Conservation (phyloP, 2,797 vertebrate genomes). For the Pipistrellus kuhlii region DNA sequence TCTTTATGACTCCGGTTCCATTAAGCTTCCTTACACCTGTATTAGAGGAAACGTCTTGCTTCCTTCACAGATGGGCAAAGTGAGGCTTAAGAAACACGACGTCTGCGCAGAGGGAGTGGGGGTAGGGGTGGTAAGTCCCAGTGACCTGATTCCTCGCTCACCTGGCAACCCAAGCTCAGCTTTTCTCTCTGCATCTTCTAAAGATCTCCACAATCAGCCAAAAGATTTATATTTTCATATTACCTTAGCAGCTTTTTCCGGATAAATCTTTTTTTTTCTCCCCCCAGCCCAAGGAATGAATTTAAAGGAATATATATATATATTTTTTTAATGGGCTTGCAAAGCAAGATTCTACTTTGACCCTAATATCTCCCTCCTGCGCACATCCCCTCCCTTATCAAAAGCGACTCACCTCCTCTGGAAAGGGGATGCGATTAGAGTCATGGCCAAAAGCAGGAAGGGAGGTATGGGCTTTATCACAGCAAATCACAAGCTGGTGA, state of each 20-base stretch:
- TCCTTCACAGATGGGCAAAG: slow-evolving; percentile 31
- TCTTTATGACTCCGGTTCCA: slow-evolving; percentile 33
- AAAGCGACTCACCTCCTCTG: not conserved
- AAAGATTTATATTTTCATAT: slow-evolving; percentile 73
- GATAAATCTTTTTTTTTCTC: slow-evolving; percentile 19
- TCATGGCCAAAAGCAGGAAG: not conserved
- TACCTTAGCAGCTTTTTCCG: slow-evolving; percentile 70
- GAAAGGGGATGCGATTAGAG: slow-evolving; percentile 28
- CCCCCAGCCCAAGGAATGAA: slow-evolving; percentile 51
- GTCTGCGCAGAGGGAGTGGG: not conserved
- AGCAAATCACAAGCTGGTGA: not conserved
- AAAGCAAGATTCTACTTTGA: slow-evolving; percentile 74
- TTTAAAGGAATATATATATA: slow-evolving; percentile 67
- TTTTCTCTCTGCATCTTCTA: slow-evolving; percentile 16
- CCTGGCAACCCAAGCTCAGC: slow-evolving; percentile 27
- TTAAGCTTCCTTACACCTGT: slow-evolving; percentile 34
- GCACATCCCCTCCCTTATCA: not conserved
- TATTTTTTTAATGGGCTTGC: slow-evolving; percentile 51
- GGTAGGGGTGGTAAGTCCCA: not conserved
- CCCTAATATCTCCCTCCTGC: slow-evolving; percentile 56
- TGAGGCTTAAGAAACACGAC: not conserved
- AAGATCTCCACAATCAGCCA: slow-evolving; percentile 69
- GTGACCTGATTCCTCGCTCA: not conserved
- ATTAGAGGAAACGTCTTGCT: not conserved
- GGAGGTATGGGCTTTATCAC: not conserved